phyloP scores from a whole-genome alignment of 37 sponge, comb jelly and placozoan species.

The Lycopodina hypogea region DNA sequence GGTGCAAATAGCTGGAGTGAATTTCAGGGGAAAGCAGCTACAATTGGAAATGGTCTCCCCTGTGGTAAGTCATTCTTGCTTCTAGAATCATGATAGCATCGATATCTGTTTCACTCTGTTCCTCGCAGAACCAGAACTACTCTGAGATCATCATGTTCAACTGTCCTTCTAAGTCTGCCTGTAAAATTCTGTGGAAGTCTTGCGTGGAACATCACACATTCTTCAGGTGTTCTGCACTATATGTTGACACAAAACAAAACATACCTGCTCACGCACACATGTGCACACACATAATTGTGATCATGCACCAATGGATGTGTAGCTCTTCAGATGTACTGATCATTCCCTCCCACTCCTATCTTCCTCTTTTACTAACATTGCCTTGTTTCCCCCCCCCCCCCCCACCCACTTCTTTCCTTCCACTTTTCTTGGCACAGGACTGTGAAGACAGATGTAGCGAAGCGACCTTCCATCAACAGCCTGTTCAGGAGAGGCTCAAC shows the following conservation, averaged over 20 bases:
- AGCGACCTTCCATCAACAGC: constrained; percentile 38
- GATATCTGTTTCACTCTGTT: neutral
- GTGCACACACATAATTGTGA: no score
- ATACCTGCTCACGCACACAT: no score
- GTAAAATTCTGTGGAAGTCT: constrained; percentile 88
- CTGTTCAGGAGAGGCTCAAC: constrained; percentile 80
- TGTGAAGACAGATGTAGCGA: constrained; percentile 25
- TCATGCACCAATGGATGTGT: no score
- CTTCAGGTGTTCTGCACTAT: constrained; percentile 71
- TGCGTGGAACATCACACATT: constrained; percentile 91
- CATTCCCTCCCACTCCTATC: neutral
- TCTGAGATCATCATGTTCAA: constrained; percentile 63
- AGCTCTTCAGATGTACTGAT: neutral
- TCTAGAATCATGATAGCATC: neutral
- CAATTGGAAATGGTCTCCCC: constrained; percentile 67
- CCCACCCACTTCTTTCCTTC: neutral
- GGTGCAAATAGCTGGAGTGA: constrained; percentile 71
- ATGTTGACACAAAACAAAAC: no score
- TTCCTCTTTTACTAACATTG: neutral
- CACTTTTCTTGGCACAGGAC: constrained; percentile 8
- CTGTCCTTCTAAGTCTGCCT: constrained; percentile 52
- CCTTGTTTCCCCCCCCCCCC: no score
- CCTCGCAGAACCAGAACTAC: constrained; percentile 36
- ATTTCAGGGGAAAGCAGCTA: constrained; percentile 73
- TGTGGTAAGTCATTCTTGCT: constrained; percentile 24